Conservation (phyloP, 2,888 invertebrate genomes). For the Dysmachus trigonus region DNA sequence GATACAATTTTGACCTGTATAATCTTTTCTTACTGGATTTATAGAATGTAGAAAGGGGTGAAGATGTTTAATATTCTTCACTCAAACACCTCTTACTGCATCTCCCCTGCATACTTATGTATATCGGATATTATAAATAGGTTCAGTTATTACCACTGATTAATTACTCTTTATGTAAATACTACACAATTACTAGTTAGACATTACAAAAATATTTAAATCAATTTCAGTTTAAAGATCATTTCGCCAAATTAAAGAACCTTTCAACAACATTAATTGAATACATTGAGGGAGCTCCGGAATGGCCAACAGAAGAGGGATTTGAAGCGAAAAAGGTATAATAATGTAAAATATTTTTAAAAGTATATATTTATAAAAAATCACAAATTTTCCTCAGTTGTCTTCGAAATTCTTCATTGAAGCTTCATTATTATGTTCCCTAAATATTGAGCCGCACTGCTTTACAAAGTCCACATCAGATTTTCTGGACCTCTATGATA, state of each 20-base stretch:
- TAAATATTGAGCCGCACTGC: slow-evolving; percentile 47
- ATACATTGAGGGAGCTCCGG: slow-evolving; percentile 44
- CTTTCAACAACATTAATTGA: slow-evolving; percentile 43
- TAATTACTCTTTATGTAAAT: too few species aligned
- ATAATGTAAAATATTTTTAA: not conserved
- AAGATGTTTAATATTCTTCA: too few species aligned
- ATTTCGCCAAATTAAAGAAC: slow-evolving; percentile 19
- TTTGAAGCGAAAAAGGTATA: slow-evolving; percentile 49
- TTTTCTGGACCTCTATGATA: slow-evolving; percentile 40
- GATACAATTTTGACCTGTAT: too few species aligned
- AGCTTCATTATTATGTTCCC: slow-evolving; percentile 34
- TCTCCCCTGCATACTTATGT: too few species aligned
- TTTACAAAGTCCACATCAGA: slow-evolving; percentile 46
- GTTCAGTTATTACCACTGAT: too few species aligned
- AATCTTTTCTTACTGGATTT: too few species aligned
- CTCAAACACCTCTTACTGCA: too few species aligned
- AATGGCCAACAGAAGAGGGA: slow-evolving; percentile 21
- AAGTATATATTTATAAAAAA: slow-evolving; percentile 24
- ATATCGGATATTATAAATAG: too few species aligned
- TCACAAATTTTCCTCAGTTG: slow-evolving; percentile 41
- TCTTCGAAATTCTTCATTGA: slow-evolving; percentile 48
- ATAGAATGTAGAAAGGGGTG: too few species aligned
- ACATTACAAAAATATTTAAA: too few species aligned
- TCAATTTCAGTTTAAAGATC: slow-evolving; percentile 36
- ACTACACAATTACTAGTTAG: too few species aligned